Conservation (phyloP, 2,888 invertebrate genomes). For the Azorinus chamasolen region DNA sequence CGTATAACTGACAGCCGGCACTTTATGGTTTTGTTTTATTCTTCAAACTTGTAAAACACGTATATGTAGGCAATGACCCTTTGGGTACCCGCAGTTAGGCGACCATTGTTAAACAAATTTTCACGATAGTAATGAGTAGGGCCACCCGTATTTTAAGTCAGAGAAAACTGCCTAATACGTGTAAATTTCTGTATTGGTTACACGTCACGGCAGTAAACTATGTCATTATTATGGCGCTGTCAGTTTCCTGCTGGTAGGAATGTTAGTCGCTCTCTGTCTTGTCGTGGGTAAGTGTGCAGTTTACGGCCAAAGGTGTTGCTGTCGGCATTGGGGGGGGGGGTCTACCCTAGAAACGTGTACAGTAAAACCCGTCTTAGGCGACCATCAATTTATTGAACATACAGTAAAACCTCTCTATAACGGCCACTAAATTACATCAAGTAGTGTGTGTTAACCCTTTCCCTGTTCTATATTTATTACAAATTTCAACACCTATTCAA, state of each 20-base stretch:
- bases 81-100: conserved; percentile 32
- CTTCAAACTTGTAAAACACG: conserved; percentile 34
- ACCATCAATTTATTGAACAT: too few relatives aligned
- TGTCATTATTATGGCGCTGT: conserved; percentile 28
- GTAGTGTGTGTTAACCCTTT: too few relatives aligned
- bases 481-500: too few relatives aligned
- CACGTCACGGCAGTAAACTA: conserved; percentile 35
- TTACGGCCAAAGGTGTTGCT: too few relatives aligned
- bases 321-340: too few relatives aligned
- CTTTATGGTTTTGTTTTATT: conserved; percentile 64
- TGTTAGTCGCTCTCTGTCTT: conserved; percentile 7
- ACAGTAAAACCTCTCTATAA: too few relatives aligned
- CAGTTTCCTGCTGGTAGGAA: conserved; percentile 23
- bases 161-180: conserved; percentile 54
- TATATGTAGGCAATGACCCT: conserved; percentile 49
- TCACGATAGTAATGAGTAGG: conserved; percentile 54
- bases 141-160: conserved; percentile 61
- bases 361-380: too few relatives aligned
- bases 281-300: conserved; percentile 2
- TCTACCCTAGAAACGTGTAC: too few relatives aligned
- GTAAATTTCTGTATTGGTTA: conserved; percentile 56
- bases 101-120: conserved; percentile 61
- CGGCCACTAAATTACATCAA: too few relatives aligned
- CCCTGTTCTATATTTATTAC: too few relatives aligned
- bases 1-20: conserved; percentile 58